Evolutionary conservation across 2,113 vertebrate genomes (phyloP), one percentile per base, ranked within the genome.

Genomic region (Ctenomys sociabilis): DNA sequence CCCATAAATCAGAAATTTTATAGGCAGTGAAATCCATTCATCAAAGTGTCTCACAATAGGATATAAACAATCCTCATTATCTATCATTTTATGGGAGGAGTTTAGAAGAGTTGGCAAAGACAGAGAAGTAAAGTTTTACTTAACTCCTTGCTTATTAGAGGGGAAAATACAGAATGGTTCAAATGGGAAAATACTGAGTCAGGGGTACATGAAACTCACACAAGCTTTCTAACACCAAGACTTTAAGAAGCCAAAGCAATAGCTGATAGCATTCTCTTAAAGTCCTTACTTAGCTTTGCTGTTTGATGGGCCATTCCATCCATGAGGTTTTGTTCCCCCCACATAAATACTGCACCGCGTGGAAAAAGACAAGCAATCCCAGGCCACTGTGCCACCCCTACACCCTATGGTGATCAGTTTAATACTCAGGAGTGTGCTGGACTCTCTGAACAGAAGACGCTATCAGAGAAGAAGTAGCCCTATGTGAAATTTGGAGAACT

Each of bases 191-290:
- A 85, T 57, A 96, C 40, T 68, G 93, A 88, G 94, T n/a, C 32
- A 93, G n/a, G 40, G 95, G 7, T 84, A 43, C 61, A 95, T 84
- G 84, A 75, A 75, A 66, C 37, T 16, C 52, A 45, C 14, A 12
- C 0, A 13, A 3, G 28, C 61, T 52, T 75, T 94, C 92, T 73
- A 85, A 64, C 0, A 89, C 2, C 61, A 93, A 93, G 85, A 80
- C 52, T 91, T 45, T 12, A 80, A 97, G 96, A 64, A 95, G 86
- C 1, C 91, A 70, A 91, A 97, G 96, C 85, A 24, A 77, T 45
- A 94, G 97, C 81, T 82, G 54, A 68, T 14, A 0, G 0, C 0
- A 1, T 32, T 61, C 96, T 63, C 84, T 88, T 85, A 87, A 95
- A 97, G 77, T 43, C 12, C 37, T 52, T 24, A 5, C 59, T 91